Evolutionary conservation across 2,797 vertebrate species (phyloP).

Genomic region (Synanceia verrucosa): DNA sequence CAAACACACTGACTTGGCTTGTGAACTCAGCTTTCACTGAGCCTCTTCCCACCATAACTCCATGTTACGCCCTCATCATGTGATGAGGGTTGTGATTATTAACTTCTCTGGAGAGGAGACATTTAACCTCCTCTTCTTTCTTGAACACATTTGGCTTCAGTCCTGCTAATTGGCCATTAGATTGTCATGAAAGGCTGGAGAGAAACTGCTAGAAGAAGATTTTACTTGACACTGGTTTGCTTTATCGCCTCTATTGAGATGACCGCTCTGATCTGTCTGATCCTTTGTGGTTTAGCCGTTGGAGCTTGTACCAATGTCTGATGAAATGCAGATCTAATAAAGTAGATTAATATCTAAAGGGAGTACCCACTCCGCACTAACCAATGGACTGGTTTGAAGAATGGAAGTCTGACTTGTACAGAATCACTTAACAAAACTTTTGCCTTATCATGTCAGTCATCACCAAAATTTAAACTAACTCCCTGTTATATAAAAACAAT

Average conservation of each 20-base stretch:
- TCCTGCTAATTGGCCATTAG: conserved; percentile 61
- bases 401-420: conserved; percentile 39
- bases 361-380: conserved; percentile 54
- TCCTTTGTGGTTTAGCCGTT: conserved; percentile 15
- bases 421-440: conserved; percentile 57
- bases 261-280: conserved; percentile 16
- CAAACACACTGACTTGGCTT: background rate
- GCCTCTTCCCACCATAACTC: conserved; percentile 21
- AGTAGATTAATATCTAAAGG: conserved; percentile 60
- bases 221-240: conserved; percentile 29
- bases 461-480: conserved; percentile 34
- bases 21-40: conserved; percentile 12
- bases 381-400: conserved; percentile 32
- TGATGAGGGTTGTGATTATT: conserved; percentile 64
- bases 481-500: conserved; percentile 45
- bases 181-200: conserved; percentile 32
- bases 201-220: conserved; percentile 16
- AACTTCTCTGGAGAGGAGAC: conserved; percentile 41
- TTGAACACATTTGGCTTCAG: conserved; percentile 34
- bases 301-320: conserved; percentile 28
- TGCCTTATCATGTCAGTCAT: conserved; percentile 57
- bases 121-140: conserved; percentile 47
- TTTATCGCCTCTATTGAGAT: conserved; percentile 25
- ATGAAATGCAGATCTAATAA: conserved; percentile 57
- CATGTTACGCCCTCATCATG: conserved; percentile 48